Base-by-base conservation (phyloP, 2,888 invertebrate species). In the Thymelicus lineola region DNA sequence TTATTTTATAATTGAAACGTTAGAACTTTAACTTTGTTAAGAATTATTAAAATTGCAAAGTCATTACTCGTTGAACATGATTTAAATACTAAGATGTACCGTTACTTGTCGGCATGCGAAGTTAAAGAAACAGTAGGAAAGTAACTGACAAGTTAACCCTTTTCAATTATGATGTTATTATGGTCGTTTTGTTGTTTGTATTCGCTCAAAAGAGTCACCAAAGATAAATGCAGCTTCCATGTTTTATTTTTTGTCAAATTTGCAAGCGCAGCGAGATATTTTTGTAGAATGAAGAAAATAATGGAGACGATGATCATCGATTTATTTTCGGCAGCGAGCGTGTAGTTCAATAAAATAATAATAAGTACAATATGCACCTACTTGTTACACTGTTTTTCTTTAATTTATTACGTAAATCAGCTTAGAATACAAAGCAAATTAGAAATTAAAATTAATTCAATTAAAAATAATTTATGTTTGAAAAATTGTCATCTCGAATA, bases 201-300 rank as follows among this genome's bases (percentile, higher is more conserved):
- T 12, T 69, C 57, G 38, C 12, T 71, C 67, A 72, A 72, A 73
- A 70, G 75, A 59, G 77, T 80, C 82, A 79, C 82, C 84, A 79
- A 85, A 82, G 78, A 82, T 76, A 76, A 74, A 73, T 77, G 76
- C 77, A 68, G 68, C 77, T 79, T 63, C 60, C 53, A 66, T 76
- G 74, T 88, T 87, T 64, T 55, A 17, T 62, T 35, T 57, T n/a
- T 62, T 85, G 81, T 70, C 77, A 75, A 81, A 81, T 87, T 85
- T 82, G 81, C 80, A 72, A 73, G 74, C 86, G 62, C 88, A 87
- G 89, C 85, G 77, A 81, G 89, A 71, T 71, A 74, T 75, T 75
- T 80, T 76, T 73, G 59, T 71, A 38, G 68, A 68, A 68, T 48
- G 36, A 35, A 35, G 28, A 14, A 20, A 6, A 55, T 68, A 68